These are phyloP conservation scores for Bungarus multicinctus DNA, from an alignment of 2,113 vertebrate species.

Conservation along the genomic window DNA sequence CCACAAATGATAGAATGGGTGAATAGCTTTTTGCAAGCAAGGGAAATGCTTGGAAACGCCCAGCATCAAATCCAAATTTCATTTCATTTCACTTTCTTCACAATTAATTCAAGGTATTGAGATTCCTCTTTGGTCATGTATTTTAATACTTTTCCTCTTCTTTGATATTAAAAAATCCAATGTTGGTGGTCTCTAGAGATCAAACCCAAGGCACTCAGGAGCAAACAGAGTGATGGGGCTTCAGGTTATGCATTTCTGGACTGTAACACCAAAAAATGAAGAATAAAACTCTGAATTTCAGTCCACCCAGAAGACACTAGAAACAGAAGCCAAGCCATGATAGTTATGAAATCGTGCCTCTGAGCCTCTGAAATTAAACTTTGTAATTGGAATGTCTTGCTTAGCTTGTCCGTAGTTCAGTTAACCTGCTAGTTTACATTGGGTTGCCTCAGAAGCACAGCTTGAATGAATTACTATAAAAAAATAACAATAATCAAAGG, in stretches of 20 bases:
- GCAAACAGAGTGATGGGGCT: neutral
- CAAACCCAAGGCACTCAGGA: neutral
- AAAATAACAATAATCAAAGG: neutral
- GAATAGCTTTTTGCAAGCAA: neutral
- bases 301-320: neutral
- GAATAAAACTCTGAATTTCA: neutral
- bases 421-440: neutral
- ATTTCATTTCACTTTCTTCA: neutral
- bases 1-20: neutral
- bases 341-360: neutral
- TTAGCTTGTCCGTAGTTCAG: neutral
- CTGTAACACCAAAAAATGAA: neutral
- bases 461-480: neutral
- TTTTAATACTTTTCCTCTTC: neutral
- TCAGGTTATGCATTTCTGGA: neutral
- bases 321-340: neutral
- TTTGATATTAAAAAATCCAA: neutral
- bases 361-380: neutral
- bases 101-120: neutral
- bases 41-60: neutral
- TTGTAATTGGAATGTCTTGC: neutral
- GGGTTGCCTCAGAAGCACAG: neutral
- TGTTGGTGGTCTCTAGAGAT: neutral
- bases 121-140: neutral
- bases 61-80: neutral